phyloP scores from a whole-genome alignment of 2,113 vertebrate genomes.

The Alces alces region DNA sequence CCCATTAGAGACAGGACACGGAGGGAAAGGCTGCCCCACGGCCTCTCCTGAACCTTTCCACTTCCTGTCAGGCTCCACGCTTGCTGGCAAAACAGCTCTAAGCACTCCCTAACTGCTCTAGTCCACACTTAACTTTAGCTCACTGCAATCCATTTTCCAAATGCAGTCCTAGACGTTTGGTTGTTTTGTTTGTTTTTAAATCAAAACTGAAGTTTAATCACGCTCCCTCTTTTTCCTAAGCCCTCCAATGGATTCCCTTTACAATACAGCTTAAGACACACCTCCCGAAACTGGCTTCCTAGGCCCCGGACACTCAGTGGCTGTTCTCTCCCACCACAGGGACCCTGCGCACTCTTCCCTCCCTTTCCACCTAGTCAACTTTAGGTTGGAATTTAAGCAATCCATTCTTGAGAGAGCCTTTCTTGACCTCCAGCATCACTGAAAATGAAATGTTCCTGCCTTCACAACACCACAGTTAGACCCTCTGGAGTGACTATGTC shows the following conservation, averaged over 20 bases:
- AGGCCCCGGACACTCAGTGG: fast-evolving
- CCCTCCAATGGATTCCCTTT: not conserved
- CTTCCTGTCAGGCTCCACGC: not conserved
- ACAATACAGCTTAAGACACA: not conserved
- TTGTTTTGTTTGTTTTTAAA: not conserved
- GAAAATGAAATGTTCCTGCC: not conserved
- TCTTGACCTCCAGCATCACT: not conserved
- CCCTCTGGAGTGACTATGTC: not conserved
- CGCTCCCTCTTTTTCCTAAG: not conserved
- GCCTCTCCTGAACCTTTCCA: not conserved
- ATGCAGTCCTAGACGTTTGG: not conserved
- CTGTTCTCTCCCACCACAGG: not conserved
- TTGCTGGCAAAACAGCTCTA: not conserved
- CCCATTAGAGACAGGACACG: fast-evolving
- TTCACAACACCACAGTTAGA: not conserved
- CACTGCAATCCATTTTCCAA: not conserved
- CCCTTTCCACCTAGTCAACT: not conserved
- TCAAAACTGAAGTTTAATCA: not conserved
- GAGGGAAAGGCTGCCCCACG: fast-evolving
- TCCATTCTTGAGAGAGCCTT: not conserved
- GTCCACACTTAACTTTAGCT: not conserved
- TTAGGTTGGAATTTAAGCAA: not conserved
- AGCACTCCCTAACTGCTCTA: not conserved
- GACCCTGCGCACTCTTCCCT: not conserved
- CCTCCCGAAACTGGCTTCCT: not conserved